A percentile compares a stretch with the other conserved stretches of the same genome.
phyloP scores from a whole-genome alignment of 2,888 invertebrate genomes.

The Tridacna crocea region DNA sequence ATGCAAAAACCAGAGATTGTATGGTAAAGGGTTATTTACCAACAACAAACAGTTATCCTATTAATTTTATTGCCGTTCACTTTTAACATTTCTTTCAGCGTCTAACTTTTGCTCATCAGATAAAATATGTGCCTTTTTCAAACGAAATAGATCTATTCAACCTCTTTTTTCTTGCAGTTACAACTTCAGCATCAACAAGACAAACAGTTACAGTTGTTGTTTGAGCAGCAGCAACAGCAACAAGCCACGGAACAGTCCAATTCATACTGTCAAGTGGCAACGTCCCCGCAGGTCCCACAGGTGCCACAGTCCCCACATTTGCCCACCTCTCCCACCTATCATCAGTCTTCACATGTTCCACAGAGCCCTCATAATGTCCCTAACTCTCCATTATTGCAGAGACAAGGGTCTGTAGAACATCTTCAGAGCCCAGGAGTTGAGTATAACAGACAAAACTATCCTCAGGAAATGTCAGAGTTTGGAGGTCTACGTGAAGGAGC shows the following conservation, averaged over 20 bases:
- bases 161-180: conserved; percentile 14
- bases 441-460: conserved; percentile 24
- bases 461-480: conserved; percentile 34
- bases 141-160: no score
- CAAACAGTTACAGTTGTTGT: conserved; percentile 58
- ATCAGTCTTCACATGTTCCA: conserved; percentile 43
- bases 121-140: no score
- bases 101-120: no score
- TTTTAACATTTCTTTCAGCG: no score
- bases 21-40: no score
- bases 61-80: no score
- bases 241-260: conserved; percentile 37
- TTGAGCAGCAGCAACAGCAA: conserved; percentile 51
- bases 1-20: no score
- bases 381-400: conserved; percentile 59
- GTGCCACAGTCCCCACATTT: conserved; percentile 59
- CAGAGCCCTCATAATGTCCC: conserved; percentile 43
- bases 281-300: conserved; percentile 58
- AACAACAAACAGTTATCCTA: no score
- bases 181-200: conserved; percentile 62
- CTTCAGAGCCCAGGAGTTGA: conserved; percentile 46
- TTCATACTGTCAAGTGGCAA: conserved; percentile 27
- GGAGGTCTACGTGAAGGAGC: conserved; percentile 29
- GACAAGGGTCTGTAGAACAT: conserved; percentile 62
- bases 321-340: conserved; percentile 50